A percentile compares a stretch with the other conserved stretches of the same genome.
Evolutionary conservation across 2,113 vertebrate genomes (phyloP).

Genomic region (Eonycteris spelaea): DNA sequence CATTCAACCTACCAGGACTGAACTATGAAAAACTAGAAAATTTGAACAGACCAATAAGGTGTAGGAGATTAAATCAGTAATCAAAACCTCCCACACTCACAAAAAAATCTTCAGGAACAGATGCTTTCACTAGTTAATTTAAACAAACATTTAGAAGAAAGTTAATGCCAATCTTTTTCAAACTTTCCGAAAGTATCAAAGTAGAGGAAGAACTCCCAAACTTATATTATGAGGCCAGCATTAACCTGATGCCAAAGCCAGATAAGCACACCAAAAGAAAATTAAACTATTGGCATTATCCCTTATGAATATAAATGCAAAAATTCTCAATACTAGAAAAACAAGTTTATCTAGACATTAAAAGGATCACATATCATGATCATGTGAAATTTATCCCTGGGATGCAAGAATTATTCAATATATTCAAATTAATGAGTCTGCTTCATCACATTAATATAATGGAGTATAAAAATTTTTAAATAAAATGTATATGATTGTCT

Average conservation of each 20-base stretch:
- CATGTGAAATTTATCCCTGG: background rate
- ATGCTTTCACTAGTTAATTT: background rate
- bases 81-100: no score
- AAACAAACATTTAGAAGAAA: background rate
- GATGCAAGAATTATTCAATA: background rate
- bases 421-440: background rate
- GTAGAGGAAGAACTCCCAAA: background rate
- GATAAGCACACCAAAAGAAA: no score
- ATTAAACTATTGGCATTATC: no score
- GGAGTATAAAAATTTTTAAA: background rate
- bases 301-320: no score
- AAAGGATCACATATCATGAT: background rate
- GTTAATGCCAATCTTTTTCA: background rate
- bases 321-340: background rate
- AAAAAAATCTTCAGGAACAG: background rate
- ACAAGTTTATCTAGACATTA: background rate
- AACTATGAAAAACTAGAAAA: background rate
- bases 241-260: no score
- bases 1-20: background rate
- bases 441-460: background rate
- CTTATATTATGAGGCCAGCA: background rate
- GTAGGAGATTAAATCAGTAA: background rate
- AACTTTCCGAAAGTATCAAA: background rate
- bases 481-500: background rate
- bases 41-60: background rate